A percentile compares a stretch with the other conserved stretches of the same genome.
Evolutionary conservation across 2,113 vertebrate genomes (phyloP).

Genomic region (Pardalotus punctatus): DNA sequence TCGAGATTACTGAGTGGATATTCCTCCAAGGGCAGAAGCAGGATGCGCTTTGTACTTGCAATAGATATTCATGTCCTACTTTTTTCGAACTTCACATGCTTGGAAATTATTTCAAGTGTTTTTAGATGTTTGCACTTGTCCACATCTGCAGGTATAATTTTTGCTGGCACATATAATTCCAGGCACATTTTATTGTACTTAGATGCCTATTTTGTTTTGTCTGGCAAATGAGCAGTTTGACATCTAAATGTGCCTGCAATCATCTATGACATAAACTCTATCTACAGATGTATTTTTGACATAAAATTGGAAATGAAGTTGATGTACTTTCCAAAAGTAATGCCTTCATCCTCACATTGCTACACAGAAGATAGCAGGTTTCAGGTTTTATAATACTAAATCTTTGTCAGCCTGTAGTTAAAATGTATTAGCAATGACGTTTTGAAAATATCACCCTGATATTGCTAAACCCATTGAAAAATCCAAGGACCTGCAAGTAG

Average conservation of each 20-base stretch:
- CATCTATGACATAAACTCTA: neutral
- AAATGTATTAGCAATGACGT: neutral
- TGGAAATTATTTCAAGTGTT: neutral
- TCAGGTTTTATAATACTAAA: neutral
- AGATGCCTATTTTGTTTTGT: conserved; percentile 9
- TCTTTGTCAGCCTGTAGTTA: neutral
- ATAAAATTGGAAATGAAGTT: neutral
- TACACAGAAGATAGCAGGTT: neutral
- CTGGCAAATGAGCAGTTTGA: neutral
- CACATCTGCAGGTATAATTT: neutral
- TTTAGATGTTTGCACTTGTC: neutral
- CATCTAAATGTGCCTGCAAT: neutral
- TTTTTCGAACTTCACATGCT: neutral
- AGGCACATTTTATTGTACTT: neutral
- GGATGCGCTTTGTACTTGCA: neutral
- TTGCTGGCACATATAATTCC: neutral
- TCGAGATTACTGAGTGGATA: neutral
- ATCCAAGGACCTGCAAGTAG: neutral
- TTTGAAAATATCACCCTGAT: neutral
- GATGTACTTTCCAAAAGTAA: neutral
- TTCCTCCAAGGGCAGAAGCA: neutral
- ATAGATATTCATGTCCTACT: neutral
- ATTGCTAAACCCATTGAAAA: neutral
- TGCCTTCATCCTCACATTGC: neutral
- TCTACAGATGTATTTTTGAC: neutral